A percentile compares a stretch with the other conserved stretches of the same genome.
Evolutionary conservation across 2,888 invertebrate species (phyloP).

Genomic region (Spilarctia lutea): DNA sequence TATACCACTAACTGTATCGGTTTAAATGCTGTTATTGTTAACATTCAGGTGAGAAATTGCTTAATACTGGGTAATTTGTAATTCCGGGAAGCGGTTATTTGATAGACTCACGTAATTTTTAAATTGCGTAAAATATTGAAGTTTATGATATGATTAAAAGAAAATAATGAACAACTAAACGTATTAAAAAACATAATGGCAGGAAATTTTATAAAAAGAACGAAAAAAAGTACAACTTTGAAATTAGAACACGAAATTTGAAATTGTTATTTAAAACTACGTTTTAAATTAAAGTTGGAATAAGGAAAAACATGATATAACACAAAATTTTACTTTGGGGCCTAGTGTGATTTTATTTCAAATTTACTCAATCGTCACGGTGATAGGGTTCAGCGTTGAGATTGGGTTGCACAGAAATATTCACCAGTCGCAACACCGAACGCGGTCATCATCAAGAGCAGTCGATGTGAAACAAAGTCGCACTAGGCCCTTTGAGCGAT

Average conservation of each 20-base stretch:
- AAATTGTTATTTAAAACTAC: background rate
- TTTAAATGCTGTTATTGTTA: constrained; percentile 27
- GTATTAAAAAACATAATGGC: background rate
- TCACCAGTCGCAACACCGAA: no score
- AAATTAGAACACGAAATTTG: background rate
- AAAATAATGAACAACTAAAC: background rate
- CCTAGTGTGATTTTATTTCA: no score
- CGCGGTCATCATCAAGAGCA: no score
- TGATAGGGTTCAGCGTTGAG: no score
- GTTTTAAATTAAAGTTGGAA: background rate
- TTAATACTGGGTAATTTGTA: constrained; percentile 17
- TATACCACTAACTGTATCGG: constrained; percentile 28
- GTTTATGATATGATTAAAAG: background rate
- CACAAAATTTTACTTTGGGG: background rate
- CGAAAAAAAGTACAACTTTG: background rate
- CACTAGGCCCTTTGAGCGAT: background rate
- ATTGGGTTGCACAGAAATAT: no score
- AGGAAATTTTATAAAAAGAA: background rate
- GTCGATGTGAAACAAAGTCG: no score
- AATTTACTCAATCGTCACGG: no score
- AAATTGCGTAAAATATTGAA: background rate
- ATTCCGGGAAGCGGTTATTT: background rate
- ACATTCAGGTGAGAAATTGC: constrained; percentile 19
- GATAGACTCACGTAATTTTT: background rate
- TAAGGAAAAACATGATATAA: background rate